Evolutionary conservation across 2,888 invertebrate species (phyloP).

Genomic region (Nemurella pictetii): DNA sequence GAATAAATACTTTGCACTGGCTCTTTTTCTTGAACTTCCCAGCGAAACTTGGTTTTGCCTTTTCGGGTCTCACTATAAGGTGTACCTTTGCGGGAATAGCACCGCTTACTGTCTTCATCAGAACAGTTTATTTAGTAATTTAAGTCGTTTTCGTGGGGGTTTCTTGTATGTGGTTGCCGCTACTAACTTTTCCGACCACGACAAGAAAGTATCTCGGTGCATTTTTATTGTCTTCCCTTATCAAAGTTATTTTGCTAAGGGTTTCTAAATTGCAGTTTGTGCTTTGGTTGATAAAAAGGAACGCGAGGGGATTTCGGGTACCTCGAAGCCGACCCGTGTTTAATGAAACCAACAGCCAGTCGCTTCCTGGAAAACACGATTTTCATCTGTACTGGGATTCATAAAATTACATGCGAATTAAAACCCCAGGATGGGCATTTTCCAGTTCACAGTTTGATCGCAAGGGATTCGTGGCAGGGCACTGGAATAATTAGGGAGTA

Average conservation of each 20-base stretch:
- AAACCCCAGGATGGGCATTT: not conserved
- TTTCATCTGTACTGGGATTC: not conserved
- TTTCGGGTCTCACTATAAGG: constrained; percentile 1
- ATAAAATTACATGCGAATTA: not conserved
- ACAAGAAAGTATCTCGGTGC: not conserved
- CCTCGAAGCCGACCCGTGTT: not conserved
- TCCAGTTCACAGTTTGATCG: not conserved
- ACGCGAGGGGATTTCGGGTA: not conserved
- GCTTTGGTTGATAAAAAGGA: not conserved
- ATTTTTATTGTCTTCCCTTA: not conserved
- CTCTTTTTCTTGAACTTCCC: not conserved
- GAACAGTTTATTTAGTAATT: constrained; percentile 13
- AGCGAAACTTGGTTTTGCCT: not conserved
- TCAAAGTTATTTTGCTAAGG: not conserved
- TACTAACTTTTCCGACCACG: not conserved
- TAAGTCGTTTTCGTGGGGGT: constrained; percentile 8
- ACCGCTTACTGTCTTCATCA: constrained; percentile 4
- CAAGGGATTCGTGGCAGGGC: too few relatives aligned
- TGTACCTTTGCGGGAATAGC: not conserved
- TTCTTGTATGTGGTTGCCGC: not conserved
- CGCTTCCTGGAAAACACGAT: not conserved
- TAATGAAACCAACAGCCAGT: not conserved
- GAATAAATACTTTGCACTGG: not conserved
- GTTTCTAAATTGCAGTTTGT: not conserved
- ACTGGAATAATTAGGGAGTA: not conserved